A percentile compares a stretch with the other conserved stretches of the same genome.
Conservation (phyloP, 2,113 vertebrate species). For the Gymnobelideus leadbeateri region DNA sequence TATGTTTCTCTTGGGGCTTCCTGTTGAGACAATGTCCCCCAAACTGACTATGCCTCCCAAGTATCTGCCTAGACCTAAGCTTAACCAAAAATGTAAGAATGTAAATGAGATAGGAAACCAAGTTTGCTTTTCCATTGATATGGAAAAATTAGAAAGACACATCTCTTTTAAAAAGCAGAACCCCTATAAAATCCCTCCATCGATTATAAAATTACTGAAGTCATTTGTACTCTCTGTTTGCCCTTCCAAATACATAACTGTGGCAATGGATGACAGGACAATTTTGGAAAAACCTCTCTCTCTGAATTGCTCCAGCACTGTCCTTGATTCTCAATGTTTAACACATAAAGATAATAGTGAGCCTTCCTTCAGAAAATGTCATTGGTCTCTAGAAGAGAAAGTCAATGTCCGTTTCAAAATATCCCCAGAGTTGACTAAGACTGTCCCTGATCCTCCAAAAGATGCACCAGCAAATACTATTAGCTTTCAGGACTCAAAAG, state of each 20-base stretch:
- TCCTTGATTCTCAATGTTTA: not conserved
- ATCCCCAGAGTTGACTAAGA: not conserved
- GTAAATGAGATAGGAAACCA: not conserved
- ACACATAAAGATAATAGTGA: not conserved
- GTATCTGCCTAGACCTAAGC: constrained; percentile 6
- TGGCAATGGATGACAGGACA: not conserved
- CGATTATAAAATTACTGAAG: not conserved
- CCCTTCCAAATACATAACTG: not conserved
- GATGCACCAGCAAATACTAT: not conserved
- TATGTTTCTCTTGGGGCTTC: constrained; percentile 5
- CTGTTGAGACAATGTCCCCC: not conserved
- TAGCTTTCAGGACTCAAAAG: not conserved
- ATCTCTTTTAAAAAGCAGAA: constrained; percentile 46
- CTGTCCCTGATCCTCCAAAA: not conserved
- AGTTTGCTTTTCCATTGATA: not conserved
- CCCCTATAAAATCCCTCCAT: not conserved
- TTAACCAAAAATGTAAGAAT: not conserved
- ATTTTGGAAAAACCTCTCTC: not conserved
- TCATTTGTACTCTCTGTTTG: not conserved
- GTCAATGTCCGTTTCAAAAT: not conserved
- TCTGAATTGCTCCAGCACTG: not conserved
- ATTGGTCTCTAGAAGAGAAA: constrained; percentile 10
- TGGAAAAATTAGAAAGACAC: constrained; percentile 1
- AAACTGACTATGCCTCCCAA: constrained; percentile 17
- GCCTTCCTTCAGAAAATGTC: constrained; percentile 23